These are phyloP conservation scores for Tenthredo distinguenda DNA, from an alignment of 2,888 invertebrate species.

Conservation along the genomic window DNA sequence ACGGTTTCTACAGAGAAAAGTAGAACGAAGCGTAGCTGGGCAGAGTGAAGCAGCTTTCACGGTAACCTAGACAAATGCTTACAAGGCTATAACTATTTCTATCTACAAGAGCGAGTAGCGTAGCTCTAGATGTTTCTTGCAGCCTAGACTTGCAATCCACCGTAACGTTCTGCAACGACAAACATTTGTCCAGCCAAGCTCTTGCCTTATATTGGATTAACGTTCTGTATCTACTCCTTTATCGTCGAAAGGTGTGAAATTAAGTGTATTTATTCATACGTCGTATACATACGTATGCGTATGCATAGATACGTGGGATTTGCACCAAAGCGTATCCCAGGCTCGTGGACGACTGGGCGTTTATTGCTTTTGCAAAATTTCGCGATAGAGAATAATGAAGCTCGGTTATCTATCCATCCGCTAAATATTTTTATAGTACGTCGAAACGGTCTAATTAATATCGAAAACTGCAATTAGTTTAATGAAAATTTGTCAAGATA, in stretches of 20 bases:
- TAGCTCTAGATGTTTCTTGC: conserved; percentile 33
- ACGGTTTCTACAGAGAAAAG: not conserved
- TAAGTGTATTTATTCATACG: not conserved
- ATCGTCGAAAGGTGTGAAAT: not conserved
- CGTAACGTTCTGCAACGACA: conserved; percentile 43
- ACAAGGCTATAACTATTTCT: conserved; percentile 35
- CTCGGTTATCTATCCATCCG: not conserved
- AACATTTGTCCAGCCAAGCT: conserved; percentile 48
- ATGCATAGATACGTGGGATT: not conserved
- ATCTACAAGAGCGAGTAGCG: conserved; percentile 25
- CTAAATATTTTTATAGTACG: not conserved
- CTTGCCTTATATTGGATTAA: conserved; percentile 40
- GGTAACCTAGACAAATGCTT: conserved; percentile 49
- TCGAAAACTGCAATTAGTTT: conserved; percentile 14
- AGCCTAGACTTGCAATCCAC: conserved; percentile 29
- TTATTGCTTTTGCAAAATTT: not conserved
- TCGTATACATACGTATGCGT: not conserved
- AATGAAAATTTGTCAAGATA: not conserved
- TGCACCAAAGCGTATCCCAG: too few relatives aligned
- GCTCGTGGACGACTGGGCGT: too few relatives aligned
- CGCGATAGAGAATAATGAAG: not conserved
- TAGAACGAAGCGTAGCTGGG: not conserved
- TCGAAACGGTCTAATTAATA: not conserved
- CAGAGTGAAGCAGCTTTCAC: conserved; percentile 41
- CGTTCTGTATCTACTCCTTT: conserved; percentile 12